Conservation (phyloP, 2,888 invertebrate genomes). For the Idaea straminata region DNA sequence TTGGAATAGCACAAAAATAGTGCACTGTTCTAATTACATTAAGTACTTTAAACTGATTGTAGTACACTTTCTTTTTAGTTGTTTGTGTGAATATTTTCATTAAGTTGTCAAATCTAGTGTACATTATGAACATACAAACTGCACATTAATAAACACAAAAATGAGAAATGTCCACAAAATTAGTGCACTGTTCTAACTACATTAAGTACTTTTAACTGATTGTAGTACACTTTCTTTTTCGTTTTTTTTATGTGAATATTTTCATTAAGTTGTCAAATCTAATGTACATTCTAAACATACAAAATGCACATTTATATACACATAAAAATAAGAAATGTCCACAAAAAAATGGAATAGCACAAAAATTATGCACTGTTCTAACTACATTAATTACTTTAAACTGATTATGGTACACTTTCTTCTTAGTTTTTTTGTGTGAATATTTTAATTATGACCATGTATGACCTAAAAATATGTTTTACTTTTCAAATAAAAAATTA, state of each 20-base stretch:
- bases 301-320: not conserved
- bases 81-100: too few relatives aligned
- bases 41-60: not conserved
- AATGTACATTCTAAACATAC: not conserved
- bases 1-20: constrained; percentile 5
- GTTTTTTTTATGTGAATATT: too few relatives aligned
- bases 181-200: not conserved
- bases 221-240: not conserved
- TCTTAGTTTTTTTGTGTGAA: not conserved
- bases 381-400: not conserved
- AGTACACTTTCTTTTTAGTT: not conserved
- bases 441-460: too few relatives aligned
- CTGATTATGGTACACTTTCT: not conserved
- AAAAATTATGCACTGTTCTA: not conserved
- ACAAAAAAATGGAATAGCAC: constrained; percentile 3
- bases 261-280: too few relatives aligned
- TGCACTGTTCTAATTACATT: not conserved
- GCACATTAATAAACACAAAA: not conserved
- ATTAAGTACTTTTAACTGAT: not conserved
- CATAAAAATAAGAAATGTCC: not conserved
- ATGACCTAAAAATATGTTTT: too few relatives aligned
- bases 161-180: not conserved
- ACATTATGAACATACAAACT: not conserved
- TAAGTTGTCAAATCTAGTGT: not conserved
- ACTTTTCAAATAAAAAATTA: too few relatives aligned